Evolutionary conservation across 2,888 invertebrate species (phyloP).

Genomic region (Morpho achilles): DNA sequence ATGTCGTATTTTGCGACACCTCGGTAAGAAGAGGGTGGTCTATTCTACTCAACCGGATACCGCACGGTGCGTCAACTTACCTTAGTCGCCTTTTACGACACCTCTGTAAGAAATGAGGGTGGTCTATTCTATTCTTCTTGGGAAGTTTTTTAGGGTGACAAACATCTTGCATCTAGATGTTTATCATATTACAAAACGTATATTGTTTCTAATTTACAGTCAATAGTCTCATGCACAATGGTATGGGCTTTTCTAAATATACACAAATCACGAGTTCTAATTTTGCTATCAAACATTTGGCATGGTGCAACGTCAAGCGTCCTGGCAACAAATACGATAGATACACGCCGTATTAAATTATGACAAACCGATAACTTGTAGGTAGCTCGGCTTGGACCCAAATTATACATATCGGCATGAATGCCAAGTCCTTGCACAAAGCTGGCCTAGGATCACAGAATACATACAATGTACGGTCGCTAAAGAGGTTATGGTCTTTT

Average conservation of each 20-base stretch:
- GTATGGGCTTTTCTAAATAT: conserved; percentile 6
- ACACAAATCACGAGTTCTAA: conserved; percentile 18
- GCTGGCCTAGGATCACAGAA: conserved; percentile 32
- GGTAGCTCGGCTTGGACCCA: conserved; percentile 64
- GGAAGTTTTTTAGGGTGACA: too few species aligned
- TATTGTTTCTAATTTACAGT: neutral
- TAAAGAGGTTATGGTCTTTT: conserved; percentile 18
- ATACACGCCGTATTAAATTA: conserved; percentile 65
- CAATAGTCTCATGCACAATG: neutral
- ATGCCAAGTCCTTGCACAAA: conserved; percentile 59
- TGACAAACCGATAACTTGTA: conserved; percentile 73
- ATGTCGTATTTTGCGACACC: too few species aligned
- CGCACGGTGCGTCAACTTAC: too few species aligned
- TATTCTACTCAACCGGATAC: too few species aligned
- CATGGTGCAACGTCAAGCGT: conserved; percentile 25
- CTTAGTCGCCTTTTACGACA: too few species aligned
- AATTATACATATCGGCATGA: conserved; percentile 61
- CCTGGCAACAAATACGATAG: conserved; percentile 56
- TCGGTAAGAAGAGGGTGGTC: too few species aligned
- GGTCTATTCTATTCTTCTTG: too few species aligned
- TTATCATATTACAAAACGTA: too few species aligned
- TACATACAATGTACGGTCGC: conserved; percentile 24
- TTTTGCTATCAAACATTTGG: conserved; percentile 20
- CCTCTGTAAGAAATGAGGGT: too few species aligned
- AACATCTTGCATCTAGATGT: too few species aligned